A percentile compares a stretch with the other conserved stretches of the same genome.
Conservation (phyloP, 2,888 invertebrate genomes). For the Drosophila borealis region DNA sequence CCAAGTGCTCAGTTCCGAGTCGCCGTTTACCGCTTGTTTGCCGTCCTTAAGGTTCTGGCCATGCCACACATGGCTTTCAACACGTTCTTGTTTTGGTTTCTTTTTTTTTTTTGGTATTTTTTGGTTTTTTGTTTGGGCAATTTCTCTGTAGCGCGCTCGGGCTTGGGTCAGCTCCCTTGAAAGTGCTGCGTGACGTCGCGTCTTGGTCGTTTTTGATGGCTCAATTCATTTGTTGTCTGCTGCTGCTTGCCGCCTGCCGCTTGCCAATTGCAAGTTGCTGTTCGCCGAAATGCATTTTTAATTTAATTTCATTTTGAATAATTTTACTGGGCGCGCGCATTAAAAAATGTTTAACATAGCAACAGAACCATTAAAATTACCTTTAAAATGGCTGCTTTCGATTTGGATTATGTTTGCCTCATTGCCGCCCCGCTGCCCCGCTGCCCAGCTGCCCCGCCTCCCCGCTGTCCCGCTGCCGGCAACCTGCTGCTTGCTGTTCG, state of each 20-base stretch:
- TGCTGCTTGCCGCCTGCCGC: conserved; percentile 14
- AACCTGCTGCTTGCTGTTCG: not conserved
- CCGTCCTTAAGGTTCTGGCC: conserved; percentile 47
- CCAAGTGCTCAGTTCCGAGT: not conserved
- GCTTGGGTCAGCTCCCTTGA: conserved; percentile 37
- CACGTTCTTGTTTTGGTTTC: conserved; percentile 60
- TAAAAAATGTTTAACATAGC: conserved; percentile 60
- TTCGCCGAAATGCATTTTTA: conserved; percentile 71
- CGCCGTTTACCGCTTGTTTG: conserved; percentile 25
- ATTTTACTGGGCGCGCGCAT: conserved; percentile 57
- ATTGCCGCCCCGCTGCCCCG: not conserved
- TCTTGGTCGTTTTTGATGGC: conserved; percentile 59
- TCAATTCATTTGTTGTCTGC: conserved; percentile 70
- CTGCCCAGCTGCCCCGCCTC: no score
- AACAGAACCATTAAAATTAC: conserved; percentile 65
- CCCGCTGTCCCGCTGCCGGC: no score
- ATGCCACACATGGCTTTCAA: conserved; percentile 77
- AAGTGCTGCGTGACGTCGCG: conserved; percentile 67
- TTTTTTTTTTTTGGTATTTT: conserved; percentile 19
- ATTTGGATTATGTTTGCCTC: conserved; percentile 61
- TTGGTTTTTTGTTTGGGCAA: conserved; percentile 50
- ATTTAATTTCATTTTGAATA: conserved; percentile 70
- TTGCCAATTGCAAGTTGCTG: conserved; percentile 16
- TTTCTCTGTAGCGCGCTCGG: conserved; percentile 44
- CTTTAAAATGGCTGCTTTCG: conserved; percentile 51